Conservation (phyloP, 64 coral and sea anemone species). For the Pachyseris speciosa region DNA sequence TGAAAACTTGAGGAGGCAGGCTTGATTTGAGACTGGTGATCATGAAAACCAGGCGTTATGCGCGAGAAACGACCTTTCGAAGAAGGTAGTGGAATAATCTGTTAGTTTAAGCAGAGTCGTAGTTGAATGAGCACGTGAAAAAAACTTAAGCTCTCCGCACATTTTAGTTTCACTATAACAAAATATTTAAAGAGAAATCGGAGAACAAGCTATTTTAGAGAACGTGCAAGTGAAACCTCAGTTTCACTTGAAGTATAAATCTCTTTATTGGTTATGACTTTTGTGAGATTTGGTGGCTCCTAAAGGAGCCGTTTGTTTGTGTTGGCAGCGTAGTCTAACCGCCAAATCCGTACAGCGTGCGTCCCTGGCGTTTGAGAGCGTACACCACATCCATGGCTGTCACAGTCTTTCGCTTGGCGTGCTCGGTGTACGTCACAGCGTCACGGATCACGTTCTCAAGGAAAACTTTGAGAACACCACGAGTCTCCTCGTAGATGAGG, state of each 20-base stretch:
- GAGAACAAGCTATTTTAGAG: too few species aligned
- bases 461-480: constrained; percentile 70
- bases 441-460: constrained; percentile 74
- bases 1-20: too few species aligned
- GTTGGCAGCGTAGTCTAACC: constrained; percentile 22
- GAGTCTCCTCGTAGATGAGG: constrained; percentile 70
- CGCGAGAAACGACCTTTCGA: too few species aligned
- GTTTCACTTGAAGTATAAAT: neutral
- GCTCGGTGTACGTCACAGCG: constrained; percentile 65
- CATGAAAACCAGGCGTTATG: too few species aligned
- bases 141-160: too few species aligned
- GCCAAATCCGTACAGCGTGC: constrained; percentile 73
- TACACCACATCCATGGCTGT: constrained; percentile 66
- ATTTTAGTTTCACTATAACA: too few species aligned
- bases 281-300: constrained; percentile 8
- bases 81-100: too few species aligned
- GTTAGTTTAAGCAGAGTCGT: too few species aligned
- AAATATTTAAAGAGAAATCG: too few species aligned
- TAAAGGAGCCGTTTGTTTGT: neutral
- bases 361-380: constrained; percentile 67
- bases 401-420: constrained; percentile 67
- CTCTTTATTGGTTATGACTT: constrained; percentile 8
- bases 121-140: too few species aligned
- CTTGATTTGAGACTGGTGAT: too few species aligned
- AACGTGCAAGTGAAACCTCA: too few species aligned